A percentile compares a stretch with the other conserved stretches of the same genome.
Evolutionary conservation across 1,140 invertebrate genomes (phyloP).

Genomic region (Zophobas morio): DNA sequence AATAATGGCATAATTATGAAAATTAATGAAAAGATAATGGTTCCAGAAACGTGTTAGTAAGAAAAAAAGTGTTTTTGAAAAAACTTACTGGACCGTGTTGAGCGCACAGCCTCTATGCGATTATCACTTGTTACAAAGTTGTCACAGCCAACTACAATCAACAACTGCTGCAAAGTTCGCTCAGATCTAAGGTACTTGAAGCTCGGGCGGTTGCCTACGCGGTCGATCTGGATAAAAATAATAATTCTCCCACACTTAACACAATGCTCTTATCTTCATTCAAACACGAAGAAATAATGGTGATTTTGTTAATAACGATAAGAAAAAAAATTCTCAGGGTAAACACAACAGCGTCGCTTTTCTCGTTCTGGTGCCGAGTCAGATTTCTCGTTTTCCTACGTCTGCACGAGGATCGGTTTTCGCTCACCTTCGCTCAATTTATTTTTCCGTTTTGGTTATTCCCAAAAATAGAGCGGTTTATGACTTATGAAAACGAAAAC

Average conservation of each 20-base stretch:
- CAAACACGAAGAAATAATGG: not conserved
- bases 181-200: constrained; percentile 33
- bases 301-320: not conserved
- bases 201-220: constrained; percentile 21
- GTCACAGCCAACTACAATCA: constrained; percentile 48
- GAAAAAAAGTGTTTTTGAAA: constrained; percentile 8
- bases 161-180: constrained; percentile 45
- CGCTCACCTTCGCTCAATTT: not conserved
- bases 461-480: not conserved
- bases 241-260: constrained; percentile 8
- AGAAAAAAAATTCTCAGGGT: not conserved
- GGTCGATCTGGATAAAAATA: constrained; percentile 25
- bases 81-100: constrained; percentile 24
- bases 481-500: not conserved
- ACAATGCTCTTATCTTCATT: not conserved
- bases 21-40: not conserved
- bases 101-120: constrained; percentile 22
- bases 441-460: not conserved
- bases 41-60: not conserved
- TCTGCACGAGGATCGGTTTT: not conserved
- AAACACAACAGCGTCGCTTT: not conserved
- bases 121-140: constrained; percentile 39
- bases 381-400: not conserved
- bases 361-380: not conserved
- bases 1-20: not conserved